Evolutionary conservation across 2,797 vertebrate genomes (phyloP).

Genomic region (Poeciliopsis turneri): DNA sequence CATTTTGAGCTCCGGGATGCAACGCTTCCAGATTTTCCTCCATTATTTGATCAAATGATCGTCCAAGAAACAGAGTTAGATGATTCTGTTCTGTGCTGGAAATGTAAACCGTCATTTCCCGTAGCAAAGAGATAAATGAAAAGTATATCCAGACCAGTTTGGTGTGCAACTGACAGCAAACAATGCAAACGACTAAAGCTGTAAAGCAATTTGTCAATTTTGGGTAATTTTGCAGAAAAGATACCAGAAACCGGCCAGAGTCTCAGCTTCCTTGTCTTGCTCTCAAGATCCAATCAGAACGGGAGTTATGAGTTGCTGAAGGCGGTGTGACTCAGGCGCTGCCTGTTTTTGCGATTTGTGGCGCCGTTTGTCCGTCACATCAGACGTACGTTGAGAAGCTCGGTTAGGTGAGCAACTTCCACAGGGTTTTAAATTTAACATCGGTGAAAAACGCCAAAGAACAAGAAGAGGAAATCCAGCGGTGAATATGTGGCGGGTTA

Average conservation of each 20-base stretch:
- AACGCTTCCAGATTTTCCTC: not conserved
- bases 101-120: not conserved
- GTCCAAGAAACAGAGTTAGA: not conserved
- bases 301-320: not conserved
- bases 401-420: not conserved
- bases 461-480: not conserved
- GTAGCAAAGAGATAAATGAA: not conserved
- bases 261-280: not conserved
- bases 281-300: not conserved
- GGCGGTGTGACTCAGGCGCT: not conserved
- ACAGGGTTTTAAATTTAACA: not conserved
- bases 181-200: not conserved
- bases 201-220: not conserved
- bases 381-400: not conserved
- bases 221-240: not conserved
- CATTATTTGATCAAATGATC: not conserved
- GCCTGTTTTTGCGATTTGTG: not conserved
- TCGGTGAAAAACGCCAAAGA: not conserved
- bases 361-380: not conserved
- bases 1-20: not conserved
- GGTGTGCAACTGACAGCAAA: not conserved
- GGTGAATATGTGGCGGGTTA: not conserved
- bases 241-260: not conserved
- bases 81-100: not conserved
- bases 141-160: not conserved